Percentiles rank a stretch among this genome's conserved stretches.
Evolutionary conservation across 2,888 invertebrate species (phyloP).

Genomic region (Sialis fuliginosa): DNA sequence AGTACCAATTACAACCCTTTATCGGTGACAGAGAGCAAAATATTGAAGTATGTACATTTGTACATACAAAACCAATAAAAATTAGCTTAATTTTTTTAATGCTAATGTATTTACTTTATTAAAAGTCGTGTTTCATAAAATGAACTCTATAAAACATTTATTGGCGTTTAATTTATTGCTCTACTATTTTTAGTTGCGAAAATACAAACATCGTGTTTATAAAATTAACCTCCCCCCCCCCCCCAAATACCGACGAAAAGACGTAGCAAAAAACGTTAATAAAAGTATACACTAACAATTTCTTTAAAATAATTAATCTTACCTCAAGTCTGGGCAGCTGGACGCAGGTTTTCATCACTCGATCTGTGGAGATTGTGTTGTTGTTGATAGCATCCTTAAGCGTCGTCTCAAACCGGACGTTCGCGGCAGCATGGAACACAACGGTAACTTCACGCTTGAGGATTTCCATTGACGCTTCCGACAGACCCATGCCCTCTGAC

Average conservation of each 20-base stretch:
- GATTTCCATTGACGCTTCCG: slow-evolving; percentile 21
- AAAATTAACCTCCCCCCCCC: too few species aligned
- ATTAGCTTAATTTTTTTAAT: too few species aligned
- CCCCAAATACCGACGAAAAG: background rate
- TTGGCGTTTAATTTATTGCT: too few species aligned
- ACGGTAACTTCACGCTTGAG: slow-evolving; percentile 31
- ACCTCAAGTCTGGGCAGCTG: slow-evolving; percentile 12
- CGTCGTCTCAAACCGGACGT: slow-evolving; percentile 41
- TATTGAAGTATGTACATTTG: too few species aligned
- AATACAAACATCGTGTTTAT: too few species aligned
- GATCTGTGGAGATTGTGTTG: slow-evolving; percentile 37
- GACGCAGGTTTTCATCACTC: slow-evolving; percentile 25
- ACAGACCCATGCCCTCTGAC: slow-evolving; percentile 20
- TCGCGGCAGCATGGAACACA: slow-evolving; percentile 48
- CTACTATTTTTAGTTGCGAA: too few species aligned
- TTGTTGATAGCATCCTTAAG: slow-evolving; percentile 37
- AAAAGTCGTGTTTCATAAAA: too few species aligned
- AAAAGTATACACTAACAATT: background rate
- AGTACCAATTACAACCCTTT: too few species aligned
- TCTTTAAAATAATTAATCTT: slow-evolving; percentile 2
- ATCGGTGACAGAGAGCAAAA: too few species aligned
- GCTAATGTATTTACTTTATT: too few species aligned
- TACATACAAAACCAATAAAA: too few species aligned
- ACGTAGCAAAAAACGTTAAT: background rate
- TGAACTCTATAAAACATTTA: too few species aligned